Percentiles rank a stretch among this genome's conserved stretches.
Evolutionary conservation across 2,888 invertebrate species (phyloP).

Genomic region (Cataglyphis altisquamis): DNA sequence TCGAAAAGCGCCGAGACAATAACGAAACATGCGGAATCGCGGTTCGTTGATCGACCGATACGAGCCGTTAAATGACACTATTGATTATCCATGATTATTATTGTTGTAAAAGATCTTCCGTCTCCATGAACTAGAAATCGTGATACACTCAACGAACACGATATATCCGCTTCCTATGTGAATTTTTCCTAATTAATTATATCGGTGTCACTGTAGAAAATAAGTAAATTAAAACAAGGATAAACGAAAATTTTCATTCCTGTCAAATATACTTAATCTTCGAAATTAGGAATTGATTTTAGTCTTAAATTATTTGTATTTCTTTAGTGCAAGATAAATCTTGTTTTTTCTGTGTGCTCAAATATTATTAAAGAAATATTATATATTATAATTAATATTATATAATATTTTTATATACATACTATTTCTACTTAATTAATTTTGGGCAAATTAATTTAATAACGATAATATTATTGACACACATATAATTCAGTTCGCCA

Average conservation of each 20-base stretch:
- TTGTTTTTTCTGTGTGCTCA: background rate
- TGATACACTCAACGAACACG: slow-evolving; percentile 32
- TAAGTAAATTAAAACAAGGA: background rate
- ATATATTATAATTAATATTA: too few species aligned
- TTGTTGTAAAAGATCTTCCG: slow-evolving; percentile 34
- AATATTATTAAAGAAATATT: background rate
- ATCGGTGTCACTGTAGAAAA: background rate
- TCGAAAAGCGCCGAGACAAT: background rate
- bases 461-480: background rate
- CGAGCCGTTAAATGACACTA: slow-evolving; percentile 73
- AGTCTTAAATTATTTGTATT: background rate
- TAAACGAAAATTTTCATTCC: background rate
- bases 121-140: slow-evolving; percentile 33
- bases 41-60: slow-evolving; percentile 73
- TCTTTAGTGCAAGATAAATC: background rate
- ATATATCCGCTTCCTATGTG: background rate
- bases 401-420: background rate
- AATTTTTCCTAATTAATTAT: slow-evolving; percentile 5
- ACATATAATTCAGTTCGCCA: background rate
- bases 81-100: slow-evolving; percentile 60
- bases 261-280: background rate
- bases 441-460: background rate
- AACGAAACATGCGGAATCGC: slow-evolving; percentile 69
- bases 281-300: background rate
- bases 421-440: background rate